Conservation (phyloP, 2,888 invertebrate genomes). For the Sarcophaga subvicina region DNA sequence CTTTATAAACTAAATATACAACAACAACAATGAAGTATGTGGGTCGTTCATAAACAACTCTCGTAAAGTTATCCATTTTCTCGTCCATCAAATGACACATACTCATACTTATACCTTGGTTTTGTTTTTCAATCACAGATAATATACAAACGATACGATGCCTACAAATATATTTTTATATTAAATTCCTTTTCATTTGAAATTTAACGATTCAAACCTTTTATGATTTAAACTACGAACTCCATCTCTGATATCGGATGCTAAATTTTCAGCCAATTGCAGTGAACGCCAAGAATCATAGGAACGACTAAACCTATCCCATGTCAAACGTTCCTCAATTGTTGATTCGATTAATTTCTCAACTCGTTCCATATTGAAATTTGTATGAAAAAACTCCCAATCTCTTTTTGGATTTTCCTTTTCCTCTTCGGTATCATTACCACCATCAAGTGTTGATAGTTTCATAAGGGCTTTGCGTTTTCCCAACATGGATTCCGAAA, state of each 20-base stretch:
- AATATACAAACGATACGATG: constrained; percentile 81
- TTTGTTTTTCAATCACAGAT: constrained; percentile 80
- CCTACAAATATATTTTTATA: constrained; percentile 68
- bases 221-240: constrained; percentile 78
- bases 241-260: constrained; percentile 78
- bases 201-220: constrained; percentile 72
- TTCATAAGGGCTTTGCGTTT: constrained; percentile 75
- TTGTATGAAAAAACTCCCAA: constrained; percentile 77
- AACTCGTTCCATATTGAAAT: constrained; percentile 81
- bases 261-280: constrained; percentile 78
- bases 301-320: constrained; percentile 81
- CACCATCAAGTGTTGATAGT: constrained; percentile 65
- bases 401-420: constrained; percentile 76
- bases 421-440: constrained; percentile 67
- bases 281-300: constrained; percentile 81
- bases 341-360: constrained; percentile 78
- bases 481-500: constrained; percentile 79
- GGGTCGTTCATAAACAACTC: constrained; percentile 78
- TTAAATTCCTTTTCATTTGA: neutral
- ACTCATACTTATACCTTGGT: constrained; percentile 79
- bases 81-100: constrained; percentile 80
- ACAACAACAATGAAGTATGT: constrained; percentile 80
- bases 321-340: constrained; percentile 80
- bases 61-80: constrained; percentile 80
- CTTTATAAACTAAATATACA: constrained; percentile 79